Base-by-base conservation (phyloP, 2,888 invertebrate genomes). In the Trilocha varians region DNA sequence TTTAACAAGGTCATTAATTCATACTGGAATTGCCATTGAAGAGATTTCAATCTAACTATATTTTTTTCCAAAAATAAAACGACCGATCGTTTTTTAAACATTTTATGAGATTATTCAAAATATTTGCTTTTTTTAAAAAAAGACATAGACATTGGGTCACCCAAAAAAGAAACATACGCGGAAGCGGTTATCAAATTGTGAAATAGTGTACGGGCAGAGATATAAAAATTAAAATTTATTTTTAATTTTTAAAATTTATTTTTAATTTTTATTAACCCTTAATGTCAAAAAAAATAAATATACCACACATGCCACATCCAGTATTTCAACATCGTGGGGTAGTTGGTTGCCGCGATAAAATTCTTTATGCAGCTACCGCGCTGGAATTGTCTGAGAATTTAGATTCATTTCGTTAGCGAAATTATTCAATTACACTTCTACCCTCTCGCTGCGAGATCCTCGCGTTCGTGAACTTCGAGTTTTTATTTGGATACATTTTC, bases 401-500 rank as follows among this genome's bases (percentile, higher is more conserved):
- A 67, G 73, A 78, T 78, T 78, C 75, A 78, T 80, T 79, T 73
- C 72, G 72, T 66, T 80, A 78, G 72, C 76, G 71, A 75, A 78
- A 79, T 79, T 73, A 78, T 80, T 78, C 74, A 75, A 79, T 79
- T 79, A 77, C 62, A 63, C 59, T 59, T 55, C 50, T 43, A 57
- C 57, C 54, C 49, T 57, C 52, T 46, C 47, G 47, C 16, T 46
- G 47, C 45, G 43, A 46, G 43, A 48, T 48, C 43, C 42, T 44
- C 40, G 41, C 45, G 39, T 39, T 46, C 43, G 43, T 41, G 39
- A 32, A 16, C 38, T 36, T 16, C 32, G 37, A 34, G 25, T 35
- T 40, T 40, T 40, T 17, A 16, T 36, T 40, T 36, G 25, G 25
- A 25, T 25, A 25, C 25, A 25, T 25, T 25, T 25, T 25, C 25